A percentile compares a stretch with the other conserved stretches of the same genome.
Evolutionary conservation across 2,797 vertebrate species (phyloP).

Genomic region (Falco columbarius): DNA sequence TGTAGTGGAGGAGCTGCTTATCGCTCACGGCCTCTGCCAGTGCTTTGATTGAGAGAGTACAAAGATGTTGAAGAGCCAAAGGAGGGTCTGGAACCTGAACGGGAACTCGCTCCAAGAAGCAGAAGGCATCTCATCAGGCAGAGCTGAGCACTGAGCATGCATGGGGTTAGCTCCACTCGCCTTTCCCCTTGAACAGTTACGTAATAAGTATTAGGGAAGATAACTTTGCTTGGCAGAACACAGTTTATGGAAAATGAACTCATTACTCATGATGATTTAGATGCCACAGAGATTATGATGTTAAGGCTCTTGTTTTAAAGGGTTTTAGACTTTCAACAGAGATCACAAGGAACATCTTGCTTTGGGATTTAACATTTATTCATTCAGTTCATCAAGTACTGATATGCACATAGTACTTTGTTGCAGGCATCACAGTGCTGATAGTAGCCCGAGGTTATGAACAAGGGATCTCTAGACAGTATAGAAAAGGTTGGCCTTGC

Average conservation of each 20-base stretch:
- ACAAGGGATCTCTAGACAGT: constrained; percentile 45
- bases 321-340: constrained; percentile 37
- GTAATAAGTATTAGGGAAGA: constrained; percentile 3
- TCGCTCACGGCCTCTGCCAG: not conserved
- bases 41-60: not conserved
- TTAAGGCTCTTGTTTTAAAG: constrained; percentile 48
- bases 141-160: not conserved
- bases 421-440: constrained; percentile 41
- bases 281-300: constrained; percentile 16
- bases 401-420: constrained; percentile 38
- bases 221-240: constrained; percentile 35
- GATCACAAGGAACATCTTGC: constrained; percentile 36
- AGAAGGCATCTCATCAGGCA: not conserved
- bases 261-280: constrained; percentile 20
- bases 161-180: not conserved
- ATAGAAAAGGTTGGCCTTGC: constrained; percentile 12
- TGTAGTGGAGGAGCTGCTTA: not conserved
- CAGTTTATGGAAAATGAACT: constrained; percentile 20
- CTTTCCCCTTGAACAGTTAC: not conserved
- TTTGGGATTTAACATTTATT: constrained; percentile 57
- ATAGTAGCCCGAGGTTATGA: constrained; percentile 42
- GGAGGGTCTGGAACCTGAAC: not conserved
- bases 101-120: constrained; percentile 16
- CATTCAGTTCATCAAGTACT: constrained; percentile 36
- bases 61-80: not conserved